Base-by-base conservation (phyloP, 2,888 invertebrate species). In the Augiades crinisus region DNA sequence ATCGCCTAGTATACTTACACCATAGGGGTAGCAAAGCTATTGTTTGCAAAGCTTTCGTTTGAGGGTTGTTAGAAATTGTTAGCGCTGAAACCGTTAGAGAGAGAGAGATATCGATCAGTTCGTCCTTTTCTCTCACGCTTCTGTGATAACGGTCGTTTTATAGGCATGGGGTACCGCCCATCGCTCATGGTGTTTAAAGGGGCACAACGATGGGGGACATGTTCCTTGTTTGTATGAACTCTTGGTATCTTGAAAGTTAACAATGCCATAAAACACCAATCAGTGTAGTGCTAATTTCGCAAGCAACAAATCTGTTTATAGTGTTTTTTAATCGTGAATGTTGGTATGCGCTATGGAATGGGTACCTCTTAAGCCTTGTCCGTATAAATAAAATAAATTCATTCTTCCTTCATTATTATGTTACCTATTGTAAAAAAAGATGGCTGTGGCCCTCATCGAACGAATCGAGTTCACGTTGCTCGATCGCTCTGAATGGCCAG, bases 11-110 rank as follows among this genome's bases (percentile, higher is more conserved):
- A 81, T 67, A 46, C 46, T 47, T 58, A 72, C 72, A 72, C 75
- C 76, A 76, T 80, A 75, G 62, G 82, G 83, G 80, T 80, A 66
- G 68, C 66, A 74, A 65, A 58, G 47, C 65, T 61, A 75, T 79
- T 77, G 75, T 75, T 70, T 54, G 49, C 53, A 47, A 56, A 62
- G 56, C 60, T 59, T 59, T 41, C 40, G 53, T 16, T 44, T 50
- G 43, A 56, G 55, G 57, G 45, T 54, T 57, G 40, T 47, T 33
- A 27, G 27, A 27, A 27, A 27, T 10, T 27, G 27, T 27, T 27
- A 27, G 27, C 27, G 10, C 3, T 27, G 10, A 10, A n/a, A 10
- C 27, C 27, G 10, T 27, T n/a, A 40, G 2, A 16, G 7, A 10
- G 8, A 3, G 13, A 38, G 22, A 38, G 21, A 36, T 19, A 27